Base-by-base conservation (phyloP, 2,888 invertebrate species). In the Chrysina gloriosa region DNA sequence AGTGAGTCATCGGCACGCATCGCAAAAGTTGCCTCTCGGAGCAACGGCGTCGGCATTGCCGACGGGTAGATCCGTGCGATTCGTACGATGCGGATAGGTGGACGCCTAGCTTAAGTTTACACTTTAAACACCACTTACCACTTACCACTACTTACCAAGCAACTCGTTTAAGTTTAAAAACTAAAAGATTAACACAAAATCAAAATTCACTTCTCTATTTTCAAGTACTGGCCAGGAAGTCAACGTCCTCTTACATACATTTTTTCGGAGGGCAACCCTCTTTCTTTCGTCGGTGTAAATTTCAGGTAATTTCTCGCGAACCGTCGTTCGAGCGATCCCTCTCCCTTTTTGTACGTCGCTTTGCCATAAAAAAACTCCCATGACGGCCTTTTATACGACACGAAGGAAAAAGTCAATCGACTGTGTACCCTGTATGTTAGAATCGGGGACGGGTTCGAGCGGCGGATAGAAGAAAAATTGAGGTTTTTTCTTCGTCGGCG, bases 361-460 rank as follows among this genome's bases (percentile, higher is more conserved):
- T 16, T 1, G 27, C n/a, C 58, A 42, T 61, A 61, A 61, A 61
- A 19, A 42, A 42, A 27, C 25, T 27, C 58, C 58, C 42, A 27
- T 14, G 42, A 14, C 58, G 29, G 14, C 29, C 36, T 29, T 61
- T 61, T 42, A 16, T 27, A 19, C n/a, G 27, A 25, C 16, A 14
- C 9, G 14, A 25, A 4, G 45, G 31, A 31, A 31, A 61, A 61
- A 61, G 58, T 42, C 58, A 61, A 61, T 61, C 27, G 58, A 27
- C 52, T 25, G 36, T 34, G 36, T 56, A 42, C 27, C n/a, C 7
- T 45, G 21, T 21, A 45, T 45, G 7, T 21, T 21, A 45, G 21
- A 21, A 19, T 45, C 21, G 19, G 7, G 7, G 6, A n/a, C 1
- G 45, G 2, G 7, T 31, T 7, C 31, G n/a, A 9, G 2, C 7